Evolutionary conservation across 1,140 invertebrate genomes (phyloP).

Genomic region (Rhopalosiphum maidis): DNA sequence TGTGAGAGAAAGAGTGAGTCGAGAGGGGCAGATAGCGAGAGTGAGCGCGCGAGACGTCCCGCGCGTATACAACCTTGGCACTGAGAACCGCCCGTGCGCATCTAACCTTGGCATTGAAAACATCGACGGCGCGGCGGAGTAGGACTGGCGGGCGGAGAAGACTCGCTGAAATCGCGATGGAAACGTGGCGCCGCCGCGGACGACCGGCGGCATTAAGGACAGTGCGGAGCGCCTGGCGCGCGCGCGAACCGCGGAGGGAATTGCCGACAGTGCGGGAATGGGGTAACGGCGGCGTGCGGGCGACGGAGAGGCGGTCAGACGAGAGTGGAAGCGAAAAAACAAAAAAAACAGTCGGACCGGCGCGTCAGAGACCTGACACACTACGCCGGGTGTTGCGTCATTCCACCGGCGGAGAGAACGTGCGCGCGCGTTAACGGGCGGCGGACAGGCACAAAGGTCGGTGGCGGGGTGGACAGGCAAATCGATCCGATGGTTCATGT

Average conservation of each 20-base stretch:
- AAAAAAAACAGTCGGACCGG: conserved; percentile 61
- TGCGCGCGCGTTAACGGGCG: neutral
- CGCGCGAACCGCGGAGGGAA: neutral
- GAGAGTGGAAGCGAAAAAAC: conserved; percentile 62
- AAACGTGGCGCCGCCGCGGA: neutral
- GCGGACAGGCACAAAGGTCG: neutral
- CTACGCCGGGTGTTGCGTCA: conserved; percentile 58
- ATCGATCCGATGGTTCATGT: conserved; percentile 42
- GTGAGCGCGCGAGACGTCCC: conserved; percentile 61
- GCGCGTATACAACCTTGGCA: conserved; percentile 37
- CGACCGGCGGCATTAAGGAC: neutral
- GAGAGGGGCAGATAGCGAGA: conserved; percentile 24
- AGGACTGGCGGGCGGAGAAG: neutral
- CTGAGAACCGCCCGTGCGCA: conserved; percentile 53
- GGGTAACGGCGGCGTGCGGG: neutral
- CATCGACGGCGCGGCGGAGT: conserved; percentile 25
- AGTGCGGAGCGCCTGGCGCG: neutral
- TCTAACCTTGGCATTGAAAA: conserved; percentile 59
- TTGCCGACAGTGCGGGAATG: neutral
- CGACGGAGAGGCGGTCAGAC: conserved; percentile 47
- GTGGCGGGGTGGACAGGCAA: neutral
- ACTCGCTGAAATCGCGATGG: conserved; percentile 32
- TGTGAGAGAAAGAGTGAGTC: neutral
- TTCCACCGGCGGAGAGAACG: conserved; percentile 9
- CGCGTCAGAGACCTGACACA: conserved; percentile 60